These are phyloP conservation scores for Oryzias sinensis DNA, from an alignment of 2,797 vertebrate species.

Conservation along the genomic window DNA sequence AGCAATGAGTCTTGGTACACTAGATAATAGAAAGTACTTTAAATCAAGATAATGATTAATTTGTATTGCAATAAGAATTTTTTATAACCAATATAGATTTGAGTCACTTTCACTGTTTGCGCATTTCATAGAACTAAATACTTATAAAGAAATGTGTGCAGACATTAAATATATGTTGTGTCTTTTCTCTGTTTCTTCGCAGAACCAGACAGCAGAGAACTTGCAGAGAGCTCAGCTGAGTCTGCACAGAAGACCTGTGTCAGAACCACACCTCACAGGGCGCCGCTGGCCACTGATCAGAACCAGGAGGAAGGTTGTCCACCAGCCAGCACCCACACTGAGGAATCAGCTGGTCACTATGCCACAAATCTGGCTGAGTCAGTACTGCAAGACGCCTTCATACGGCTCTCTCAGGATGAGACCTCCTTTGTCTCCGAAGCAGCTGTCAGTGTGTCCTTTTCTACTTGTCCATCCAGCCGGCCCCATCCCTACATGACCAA, in stretches of 20 bases:
- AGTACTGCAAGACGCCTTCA: constrained; percentile 95
- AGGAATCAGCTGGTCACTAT: constrained; percentile 85
- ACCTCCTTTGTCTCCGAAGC: constrained; percentile 81
- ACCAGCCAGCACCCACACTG: constrained; percentile 55
- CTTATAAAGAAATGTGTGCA: too few relatives aligned
- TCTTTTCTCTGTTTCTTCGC: constrained; percentile 45
- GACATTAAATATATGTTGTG: neutral
- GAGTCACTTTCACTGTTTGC: too few relatives aligned
- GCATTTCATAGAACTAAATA: too few relatives aligned
- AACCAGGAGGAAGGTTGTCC: constrained; percentile 53
- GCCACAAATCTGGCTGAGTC: constrained; percentile 94
- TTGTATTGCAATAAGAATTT: too few relatives aligned
- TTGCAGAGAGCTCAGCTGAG: constrained; percentile 65
- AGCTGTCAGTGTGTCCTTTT: constrained; percentile 76
- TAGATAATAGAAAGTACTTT: too few relatives aligned
- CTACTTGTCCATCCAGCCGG: constrained; percentile 49
- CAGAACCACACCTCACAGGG: constrained; percentile 70
- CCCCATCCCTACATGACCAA: constrained; percentile 61
- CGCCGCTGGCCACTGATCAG: constrained; percentile 52
- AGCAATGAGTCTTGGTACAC: too few relatives aligned
- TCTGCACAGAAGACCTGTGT: constrained; percentile 66
- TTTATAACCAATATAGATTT: too few relatives aligned
- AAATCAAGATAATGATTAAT: too few relatives aligned
- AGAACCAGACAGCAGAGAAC: constrained; percentile 81
- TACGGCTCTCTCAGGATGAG: constrained; percentile 90